phyloP scores from a whole-genome alignment of 2,797 vertebrate genomes.

The Anas bahamensis region DNA sequence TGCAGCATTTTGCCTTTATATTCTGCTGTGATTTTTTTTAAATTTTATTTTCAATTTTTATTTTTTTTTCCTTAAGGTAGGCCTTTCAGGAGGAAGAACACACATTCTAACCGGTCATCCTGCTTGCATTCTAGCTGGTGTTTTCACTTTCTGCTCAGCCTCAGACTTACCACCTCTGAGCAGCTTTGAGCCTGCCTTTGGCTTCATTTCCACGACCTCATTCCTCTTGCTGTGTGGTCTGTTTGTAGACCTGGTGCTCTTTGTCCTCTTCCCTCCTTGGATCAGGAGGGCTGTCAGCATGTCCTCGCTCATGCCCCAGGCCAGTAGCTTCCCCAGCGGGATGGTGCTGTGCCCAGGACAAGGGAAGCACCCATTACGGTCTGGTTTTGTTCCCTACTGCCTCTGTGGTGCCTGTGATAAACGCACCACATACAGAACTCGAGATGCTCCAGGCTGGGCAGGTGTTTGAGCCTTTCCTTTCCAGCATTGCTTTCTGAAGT shows the following conservation, averaged over 20 bases:
- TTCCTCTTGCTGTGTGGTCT: not conserved
- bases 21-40: not conserved
- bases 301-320: accelerated
- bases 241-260: not conserved
- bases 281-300: not conserved
- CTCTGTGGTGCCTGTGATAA: not conserved
- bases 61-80: not conserved
- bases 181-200: not conserved
- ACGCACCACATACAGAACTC: not conserved
- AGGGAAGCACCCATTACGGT: accelerated
- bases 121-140: not conserved
- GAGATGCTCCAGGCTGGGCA: not conserved
- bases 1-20: not conserved
- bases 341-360: accelerated
- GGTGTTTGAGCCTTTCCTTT: not conserved
- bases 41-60: not conserved
- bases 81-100: not conserved
- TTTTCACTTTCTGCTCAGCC: not conserved
- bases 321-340: not conserved
- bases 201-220: not conserved
- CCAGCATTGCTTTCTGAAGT: not conserved
- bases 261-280: not conserved
- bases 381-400: not conserved
- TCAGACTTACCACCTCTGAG: not conserved
- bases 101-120: not conserved